phyloP scores from a whole-genome alignment of 2,113 vertebrate genomes.

The Myocastor coypus region DNA sequence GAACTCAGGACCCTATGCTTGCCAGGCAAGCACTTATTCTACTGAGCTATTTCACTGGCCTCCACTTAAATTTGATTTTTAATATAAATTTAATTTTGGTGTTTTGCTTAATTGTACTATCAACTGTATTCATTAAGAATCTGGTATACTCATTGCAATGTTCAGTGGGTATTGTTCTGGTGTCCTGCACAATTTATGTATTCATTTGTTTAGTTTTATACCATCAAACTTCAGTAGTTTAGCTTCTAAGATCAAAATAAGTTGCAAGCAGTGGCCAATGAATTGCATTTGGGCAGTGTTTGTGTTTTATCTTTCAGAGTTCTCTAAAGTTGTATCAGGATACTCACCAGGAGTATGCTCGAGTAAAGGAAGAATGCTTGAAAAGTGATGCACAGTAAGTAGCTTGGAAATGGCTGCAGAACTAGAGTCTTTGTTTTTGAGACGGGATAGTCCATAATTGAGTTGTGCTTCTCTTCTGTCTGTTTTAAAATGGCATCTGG shows the following conservation, averaged over 20 bases:
- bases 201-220: neutral
- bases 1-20: no score
- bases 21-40: no score
- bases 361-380: slow-evolving; percentile 90
- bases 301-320: slow-evolving; percentile 86
- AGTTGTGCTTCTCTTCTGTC: neutral
- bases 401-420: neutral
- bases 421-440: neutral
- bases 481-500: no score
- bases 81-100: neutral
- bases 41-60: no score
- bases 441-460: neutral
- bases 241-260: neutral
- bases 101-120: neutral
- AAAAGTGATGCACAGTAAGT: slow-evolving; percentile 90
- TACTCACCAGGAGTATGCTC: slow-evolving; percentile 88
- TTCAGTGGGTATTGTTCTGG: neutral
- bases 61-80: no score
- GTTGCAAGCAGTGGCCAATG: neutral
- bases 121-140: neutral
- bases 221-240: neutral
- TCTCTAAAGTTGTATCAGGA: slow-evolving; percentile 90
- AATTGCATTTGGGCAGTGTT: neutral
- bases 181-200: neutral
- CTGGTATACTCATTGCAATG: neutral